Percentiles rank a stretch among this genome's conserved stretches.
phyloP scores from a whole-genome alignment of 2,797 vertebrate genomes.

The Hybognathus amarus region DNA sequence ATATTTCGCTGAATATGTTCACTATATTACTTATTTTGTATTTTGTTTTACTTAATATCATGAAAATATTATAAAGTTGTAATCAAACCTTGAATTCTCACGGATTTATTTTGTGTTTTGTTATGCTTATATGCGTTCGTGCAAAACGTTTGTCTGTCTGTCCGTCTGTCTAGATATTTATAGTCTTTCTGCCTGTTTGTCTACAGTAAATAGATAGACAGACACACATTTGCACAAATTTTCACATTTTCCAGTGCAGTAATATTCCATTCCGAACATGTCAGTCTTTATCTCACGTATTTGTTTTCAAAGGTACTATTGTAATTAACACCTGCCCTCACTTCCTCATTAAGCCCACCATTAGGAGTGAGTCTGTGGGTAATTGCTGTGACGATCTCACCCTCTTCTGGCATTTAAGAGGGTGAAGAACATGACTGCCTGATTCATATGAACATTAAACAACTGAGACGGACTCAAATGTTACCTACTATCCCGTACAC shows the following conservation, averaged over 20 bases:
- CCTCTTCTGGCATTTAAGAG: conserved; percentile 30
- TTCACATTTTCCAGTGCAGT: not conserved
- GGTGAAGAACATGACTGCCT: not conserved
- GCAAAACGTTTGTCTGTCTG: not conserved
- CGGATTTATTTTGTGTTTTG: too few relatives aligned
- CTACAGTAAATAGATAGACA: not conserved
- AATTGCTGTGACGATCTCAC: conserved; percentile 36
- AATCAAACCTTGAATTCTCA: too few relatives aligned
- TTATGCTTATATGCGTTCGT: too few relatives aligned
- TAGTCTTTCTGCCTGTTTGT: too few relatives aligned
- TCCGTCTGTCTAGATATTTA: too few relatives aligned
- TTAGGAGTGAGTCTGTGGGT: conserved; percentile 21
- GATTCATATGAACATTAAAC: not conserved
- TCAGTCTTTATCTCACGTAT: not conserved
- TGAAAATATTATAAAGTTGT: too few relatives aligned
- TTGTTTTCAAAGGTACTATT: not conserved
- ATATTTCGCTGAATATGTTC: too few relatives aligned
- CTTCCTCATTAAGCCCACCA: conserved; percentile 2
- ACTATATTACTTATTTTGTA: too few relatives aligned
- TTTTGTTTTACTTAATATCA: too few relatives aligned
- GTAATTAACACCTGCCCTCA: conserved; percentile 9
- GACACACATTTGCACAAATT: not conserved
- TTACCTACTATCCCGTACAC: not conserved
- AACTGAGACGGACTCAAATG: not conserved
- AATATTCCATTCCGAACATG: not conserved